Evolutionary conservation across 2,797 vertebrate genomes (phyloP).

Genomic region (Scyliorhinus canicula): DNA sequence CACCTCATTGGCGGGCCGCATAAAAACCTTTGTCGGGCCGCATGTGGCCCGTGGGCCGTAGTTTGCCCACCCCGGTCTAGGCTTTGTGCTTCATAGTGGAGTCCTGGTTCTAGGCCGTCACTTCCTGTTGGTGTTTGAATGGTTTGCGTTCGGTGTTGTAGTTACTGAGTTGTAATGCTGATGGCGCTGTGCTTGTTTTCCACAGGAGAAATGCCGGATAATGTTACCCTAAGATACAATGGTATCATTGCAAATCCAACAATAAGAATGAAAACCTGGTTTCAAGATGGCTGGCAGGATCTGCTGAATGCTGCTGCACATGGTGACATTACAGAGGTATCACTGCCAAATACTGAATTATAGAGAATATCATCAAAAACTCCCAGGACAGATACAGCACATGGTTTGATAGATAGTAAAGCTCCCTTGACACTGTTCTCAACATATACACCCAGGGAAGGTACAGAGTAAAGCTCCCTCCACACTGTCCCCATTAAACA

Average conservation of each 20-base stretch:
- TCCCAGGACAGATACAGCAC: neutral
- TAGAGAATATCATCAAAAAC: neutral
- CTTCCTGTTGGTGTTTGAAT: neutral
- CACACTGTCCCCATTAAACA: neutral
- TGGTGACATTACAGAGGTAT: conserved; percentile 51
- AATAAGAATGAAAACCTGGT: conserved; percentile 54
- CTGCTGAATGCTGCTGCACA: conserved; percentile 53
- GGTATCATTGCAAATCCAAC: conserved; percentile 51
- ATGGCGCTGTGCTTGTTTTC: neutral
- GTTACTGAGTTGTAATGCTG: neutral
- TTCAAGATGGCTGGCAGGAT: conserved; percentile 52
- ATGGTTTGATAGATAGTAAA: neutral
- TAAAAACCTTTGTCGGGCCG: no score
- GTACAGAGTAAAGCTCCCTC: neutral
- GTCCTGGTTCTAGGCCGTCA: neutral
- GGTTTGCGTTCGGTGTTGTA: neutral
- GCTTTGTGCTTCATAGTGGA: neutral
- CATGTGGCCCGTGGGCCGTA: no score
- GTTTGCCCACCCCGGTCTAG: no score
- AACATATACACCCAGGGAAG: neutral
- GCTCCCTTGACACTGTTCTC: neutral
- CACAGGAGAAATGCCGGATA: conserved; percentile 53
- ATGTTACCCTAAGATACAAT: conserved; percentile 47
- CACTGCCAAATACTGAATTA: neutral
- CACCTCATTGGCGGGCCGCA: no score